Conservation (phyloP, 2,888 invertebrate species). For the Tipula confusa region DNA sequence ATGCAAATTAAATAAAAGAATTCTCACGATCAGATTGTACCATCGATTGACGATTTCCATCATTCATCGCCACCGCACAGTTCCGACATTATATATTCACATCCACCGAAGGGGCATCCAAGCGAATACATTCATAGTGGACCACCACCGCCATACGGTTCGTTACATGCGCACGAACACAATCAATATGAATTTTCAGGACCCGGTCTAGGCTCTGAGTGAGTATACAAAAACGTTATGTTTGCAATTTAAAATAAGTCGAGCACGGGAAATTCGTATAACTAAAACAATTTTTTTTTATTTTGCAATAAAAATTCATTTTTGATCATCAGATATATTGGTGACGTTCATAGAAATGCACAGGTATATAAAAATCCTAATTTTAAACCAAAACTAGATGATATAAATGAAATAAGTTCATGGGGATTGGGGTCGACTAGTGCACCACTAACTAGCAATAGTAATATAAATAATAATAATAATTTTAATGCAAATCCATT, state of each 20-base stretch:
- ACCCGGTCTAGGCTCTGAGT: slow-evolving; percentile 62
- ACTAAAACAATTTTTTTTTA: not conserved
- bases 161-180: slow-evolving; percentile 50
- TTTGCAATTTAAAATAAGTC: not conserved
- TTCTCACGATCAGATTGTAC: slow-evolving; percentile 40
- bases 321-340: slow-evolving; percentile 53
- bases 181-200: slow-evolving; percentile 58
- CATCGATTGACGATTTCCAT: slow-evolving; percentile 44
- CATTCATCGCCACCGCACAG: slow-evolving; percentile 36
- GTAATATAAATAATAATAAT: slow-evolving; percentile 31
- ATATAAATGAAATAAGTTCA: slow-evolving; percentile 58
- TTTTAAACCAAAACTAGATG: slow-evolving; percentile 53
- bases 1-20: not conserved
- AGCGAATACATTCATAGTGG: slow-evolving; percentile 43
- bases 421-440: slow-evolving; percentile 58
- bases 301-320: not conserved
- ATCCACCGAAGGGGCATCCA: slow-evolving; percentile 47
- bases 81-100: slow-evolving; percentile 47
- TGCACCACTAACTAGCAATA: slow-evolving; percentile 46
- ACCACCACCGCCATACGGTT: slow-evolving; percentile 40
- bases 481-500: slow-evolving; percentile 43
- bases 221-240: slow-evolving; percentile 42
- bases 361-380: slow-evolving; percentile 50
- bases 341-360: slow-evolving; percentile 58
- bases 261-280: not conserved